Conservation (phyloP, 2,888 invertebrate species). For the Steromphala cineraria region DNA sequence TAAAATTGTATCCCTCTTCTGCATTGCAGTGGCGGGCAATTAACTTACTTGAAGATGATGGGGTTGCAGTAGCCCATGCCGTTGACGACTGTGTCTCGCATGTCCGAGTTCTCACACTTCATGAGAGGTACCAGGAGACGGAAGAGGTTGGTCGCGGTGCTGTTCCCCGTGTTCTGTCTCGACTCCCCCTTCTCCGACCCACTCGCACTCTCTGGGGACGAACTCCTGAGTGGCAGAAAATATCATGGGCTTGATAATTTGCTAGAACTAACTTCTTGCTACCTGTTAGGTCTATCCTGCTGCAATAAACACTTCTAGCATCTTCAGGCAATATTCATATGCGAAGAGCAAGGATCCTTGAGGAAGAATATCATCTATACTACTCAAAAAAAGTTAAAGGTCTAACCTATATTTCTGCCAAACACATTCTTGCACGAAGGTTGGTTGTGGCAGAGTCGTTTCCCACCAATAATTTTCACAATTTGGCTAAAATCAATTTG, state of each 20-base stretch:
- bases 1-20: too few relatives aligned
- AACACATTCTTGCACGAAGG: too few relatives aligned
- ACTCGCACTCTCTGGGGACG: slow-evolving; percentile 87
- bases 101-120: slow-evolving; percentile 93
- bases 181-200: slow-evolving; percentile 76
- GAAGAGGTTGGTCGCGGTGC: slow-evolving; percentile 90
- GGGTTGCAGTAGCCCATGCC: slow-evolving; percentile 97
- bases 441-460: too few relatives aligned
- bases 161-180: slow-evolving; percentile 76
- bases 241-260: neutral
- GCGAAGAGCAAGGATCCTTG: too few relatives aligned
- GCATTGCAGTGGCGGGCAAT: too few relatives aligned
- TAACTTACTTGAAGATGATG: slow-evolving; percentile 89
- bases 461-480: too few relatives aligned
- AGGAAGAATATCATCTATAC: too few relatives aligned
- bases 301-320: too few relatives aligned
- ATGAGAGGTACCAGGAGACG: slow-evolving; percentile 94
- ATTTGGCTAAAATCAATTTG: too few relatives aligned
- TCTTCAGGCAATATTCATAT: too few relatives aligned
- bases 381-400: too few relatives aligned
- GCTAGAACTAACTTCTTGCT: neutral
- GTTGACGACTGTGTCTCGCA: slow-evolving; percentile 91
- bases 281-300: neutral
- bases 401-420: too few relatives aligned
- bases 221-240: slow-evolving; percentile 79